phyloP scores from a whole-genome alignment of 1,140 invertebrate species.

The Eriocheir sinensis region DNA sequence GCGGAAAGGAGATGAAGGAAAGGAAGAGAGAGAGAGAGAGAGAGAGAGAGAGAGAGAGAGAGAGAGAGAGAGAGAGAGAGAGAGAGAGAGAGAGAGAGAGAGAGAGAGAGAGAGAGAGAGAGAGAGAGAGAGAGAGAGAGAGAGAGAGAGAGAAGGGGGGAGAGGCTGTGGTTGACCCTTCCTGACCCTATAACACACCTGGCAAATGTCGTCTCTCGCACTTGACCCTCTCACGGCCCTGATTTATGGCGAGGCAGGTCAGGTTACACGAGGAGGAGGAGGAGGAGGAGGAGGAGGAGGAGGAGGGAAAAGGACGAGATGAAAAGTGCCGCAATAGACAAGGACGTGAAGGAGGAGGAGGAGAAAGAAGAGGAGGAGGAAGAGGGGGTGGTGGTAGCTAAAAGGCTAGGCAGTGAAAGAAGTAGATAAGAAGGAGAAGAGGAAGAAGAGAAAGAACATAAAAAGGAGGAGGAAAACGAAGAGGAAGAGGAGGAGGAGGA shows the following conservation, averaged over 20 bases:
- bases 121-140: slow-evolving; percentile 27
- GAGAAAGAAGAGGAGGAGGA: not conserved
- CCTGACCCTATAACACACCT: slow-evolving; percentile 66
- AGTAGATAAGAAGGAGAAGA: slow-evolving; percentile 77
- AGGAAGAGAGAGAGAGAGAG: not conserved
- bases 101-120: not conserved
- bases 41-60: not conserved
- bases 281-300: not conserved
- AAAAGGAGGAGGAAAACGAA: slow-evolving; percentile 18
- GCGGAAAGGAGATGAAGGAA: too few relatives aligned
- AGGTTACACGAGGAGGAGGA: slow-evolving; percentile 30
- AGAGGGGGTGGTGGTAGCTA: not conserved
- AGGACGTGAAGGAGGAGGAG: not conserved
- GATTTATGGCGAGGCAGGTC: slow-evolving; percentile 46
- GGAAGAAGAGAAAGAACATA: slow-evolving; percentile 78
- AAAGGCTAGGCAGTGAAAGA: slow-evolving; percentile 67
- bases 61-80: not conserved
- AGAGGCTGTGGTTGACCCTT: slow-evolving; percentile 48
- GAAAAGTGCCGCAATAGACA: slow-evolving; percentile 49
- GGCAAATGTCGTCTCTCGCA: slow-evolving; percentile 63
- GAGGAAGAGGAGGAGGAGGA: not conserved
- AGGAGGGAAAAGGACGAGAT: slow-evolving; percentile 18
- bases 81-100: slow-evolving; percentile 12
- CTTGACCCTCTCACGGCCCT: slow-evolving; percentile 65
- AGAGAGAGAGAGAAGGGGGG: not conserved